Base-by-base conservation (phyloP, 2,888 invertebrate genomes). In the Tenthredo distinguenda region DNA sequence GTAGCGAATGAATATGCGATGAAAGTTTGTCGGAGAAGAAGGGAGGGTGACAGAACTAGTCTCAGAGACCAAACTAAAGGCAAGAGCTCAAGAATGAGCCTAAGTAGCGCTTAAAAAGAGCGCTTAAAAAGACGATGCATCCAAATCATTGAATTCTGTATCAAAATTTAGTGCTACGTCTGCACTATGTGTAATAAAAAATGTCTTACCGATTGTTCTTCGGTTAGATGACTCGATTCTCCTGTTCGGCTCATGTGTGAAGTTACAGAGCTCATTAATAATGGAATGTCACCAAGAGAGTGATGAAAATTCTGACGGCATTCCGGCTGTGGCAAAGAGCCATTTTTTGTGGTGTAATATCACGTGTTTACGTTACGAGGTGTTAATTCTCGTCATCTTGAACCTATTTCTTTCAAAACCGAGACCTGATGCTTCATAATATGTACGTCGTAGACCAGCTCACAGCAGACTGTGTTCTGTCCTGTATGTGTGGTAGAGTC, bases 371-470 rank as follows among this genome's bases (percentile, higher is more conserved):
- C 43, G 12, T 74, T 43, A 40, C 12, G 43, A 40, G 26, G 55
- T 26, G 10, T 50, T 34, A 77, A 74, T 15, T 47, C 50, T 55
- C 55, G 50, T 55, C 55, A 77, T 77, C 50, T 77, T 77, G 77
- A 77, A 77, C 50, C 77, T 55, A 77, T 77, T 77, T 77, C 50
- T 31, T 77, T 77, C 2, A 50, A 34, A 43, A 77, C 34, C 55
- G 12, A 31, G 34, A 9, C 68, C 7, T 68, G 10, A 68, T 72
- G 68, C 18, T 34, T 7, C 7, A 72, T 21, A n/a, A 18, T 72
- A 72, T n/a, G n/a, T n/a, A n/a, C 5, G 40, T 12, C 72, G n/a
- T 72, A 21, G 21, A 5, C 72, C 40, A 40, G 40, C 72, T 21
- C n/a, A 21, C 40, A n/a, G 26, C 18, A 37, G n/a, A n/a, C 1